Percentiles rank a stretch among this genome's conserved stretches.
Conservation (phyloP, 2,797 vertebrate species). For the Phrynocephalus guinanensis region DNA sequence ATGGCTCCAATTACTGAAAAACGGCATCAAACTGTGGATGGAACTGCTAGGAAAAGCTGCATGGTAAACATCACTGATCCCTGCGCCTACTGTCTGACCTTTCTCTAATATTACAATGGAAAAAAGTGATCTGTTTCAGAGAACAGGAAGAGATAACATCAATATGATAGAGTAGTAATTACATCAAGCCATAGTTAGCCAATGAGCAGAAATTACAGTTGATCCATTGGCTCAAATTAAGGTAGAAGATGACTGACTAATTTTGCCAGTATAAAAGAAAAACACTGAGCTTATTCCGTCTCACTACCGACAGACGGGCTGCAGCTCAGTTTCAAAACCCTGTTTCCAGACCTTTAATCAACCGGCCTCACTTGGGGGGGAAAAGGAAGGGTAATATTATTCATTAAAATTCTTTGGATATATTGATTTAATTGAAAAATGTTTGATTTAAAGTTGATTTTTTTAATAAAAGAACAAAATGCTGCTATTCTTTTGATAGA, state of each 20-base stretch:
- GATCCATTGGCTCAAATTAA: conserved; percentile 79
- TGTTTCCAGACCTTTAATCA: conserved; percentile 58
- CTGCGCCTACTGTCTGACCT: conserved; percentile 69
- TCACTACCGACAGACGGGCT: conserved; percentile 49
- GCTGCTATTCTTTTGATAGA: not conserved
- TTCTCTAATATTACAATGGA: conserved; percentile 67
- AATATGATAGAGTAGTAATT: conserved; percentile 77
- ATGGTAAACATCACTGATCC: conserved; percentile 46
- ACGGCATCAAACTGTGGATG: conserved; percentile 50
- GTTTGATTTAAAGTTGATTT: not conserved
- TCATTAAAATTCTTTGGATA: not conserved
- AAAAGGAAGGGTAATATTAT: conserved; percentile 72
- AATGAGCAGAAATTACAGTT: conserved; percentile 73
- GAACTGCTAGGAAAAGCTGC: conserved; percentile 58
- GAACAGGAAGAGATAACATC: conserved; percentile 77
- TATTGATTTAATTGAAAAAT: not conserved
- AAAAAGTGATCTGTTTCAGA: conserved; percentile 66
- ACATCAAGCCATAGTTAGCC: conserved; percentile 71
- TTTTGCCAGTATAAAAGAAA: conserved; percentile 77
- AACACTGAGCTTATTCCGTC: conserved; percentile 53
- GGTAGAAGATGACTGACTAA: conserved; percentile 57
- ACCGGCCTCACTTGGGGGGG: conserved; percentile 50
- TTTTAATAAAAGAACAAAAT: not conserved
- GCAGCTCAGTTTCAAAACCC: conserved; percentile 42
- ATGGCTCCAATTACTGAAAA: conserved; percentile 65